Evolutionary conservation across 2,113 vertebrate genomes (phyloP).

Genomic region (Sebastes schlegelii): DNA sequence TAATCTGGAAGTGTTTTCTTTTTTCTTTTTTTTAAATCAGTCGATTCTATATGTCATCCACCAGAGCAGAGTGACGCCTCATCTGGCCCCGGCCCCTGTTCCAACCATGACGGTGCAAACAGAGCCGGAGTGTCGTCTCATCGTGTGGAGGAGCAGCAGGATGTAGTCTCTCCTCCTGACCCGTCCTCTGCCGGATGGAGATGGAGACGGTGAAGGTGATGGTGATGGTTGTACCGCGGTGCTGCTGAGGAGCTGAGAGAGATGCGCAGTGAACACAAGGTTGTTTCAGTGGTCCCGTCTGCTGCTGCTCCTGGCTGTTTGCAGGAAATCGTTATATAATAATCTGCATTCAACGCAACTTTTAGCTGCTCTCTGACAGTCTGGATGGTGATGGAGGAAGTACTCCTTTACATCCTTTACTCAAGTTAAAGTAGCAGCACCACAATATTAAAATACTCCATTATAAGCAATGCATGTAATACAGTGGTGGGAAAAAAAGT

Average conservation of each 20-base stretch:
- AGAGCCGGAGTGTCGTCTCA: slow-evolving; percentile 9
- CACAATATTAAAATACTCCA: background rate
- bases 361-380: background rate
- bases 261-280: slow-evolving; percentile 32
- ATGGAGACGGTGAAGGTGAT: background rate
- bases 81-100: slow-evolving; percentile 1
- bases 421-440: slow-evolving; percentile 12
- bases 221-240: background rate
- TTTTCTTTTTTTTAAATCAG: no score
- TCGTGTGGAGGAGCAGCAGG: slow-evolving; percentile 18
- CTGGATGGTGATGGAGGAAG: background rate
- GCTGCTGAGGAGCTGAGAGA: slow-evolving; percentile 14
- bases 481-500: background rate
- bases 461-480: no score
- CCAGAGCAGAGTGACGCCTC: background rate
- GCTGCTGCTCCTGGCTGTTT: background rate
- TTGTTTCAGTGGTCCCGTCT: background rate
- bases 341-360: slow-evolving; percentile 40
- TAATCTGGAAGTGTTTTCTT: slow-evolving; percentile 1
- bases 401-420: background rate
- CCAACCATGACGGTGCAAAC: slow-evolving; percentile 63
- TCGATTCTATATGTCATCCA: background rate
- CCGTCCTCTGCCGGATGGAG: slow-evolving; percentile 26
- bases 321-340: slow-evolving; percentile 34
- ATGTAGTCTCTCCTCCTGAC: slow-evolving; percentile 5